A percentile compares a stretch with the other conserved stretches of the same genome.
Conservation (phyloP, 2,797 vertebrate species). For the Hippocampus kuda region DNA sequence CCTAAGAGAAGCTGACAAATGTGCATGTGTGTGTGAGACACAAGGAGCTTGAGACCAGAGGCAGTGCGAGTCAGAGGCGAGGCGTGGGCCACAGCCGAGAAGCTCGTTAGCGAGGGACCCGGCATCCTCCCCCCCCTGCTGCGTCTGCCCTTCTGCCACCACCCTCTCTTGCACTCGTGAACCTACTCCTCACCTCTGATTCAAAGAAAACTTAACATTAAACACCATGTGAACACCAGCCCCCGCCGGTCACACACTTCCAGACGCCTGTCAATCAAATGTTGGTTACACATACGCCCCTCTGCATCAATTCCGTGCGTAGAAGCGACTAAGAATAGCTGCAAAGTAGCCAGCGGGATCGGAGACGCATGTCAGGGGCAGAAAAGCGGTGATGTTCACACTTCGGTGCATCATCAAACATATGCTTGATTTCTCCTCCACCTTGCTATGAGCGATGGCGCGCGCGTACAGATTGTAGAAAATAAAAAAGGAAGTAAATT, state of each 20-base stretch:
- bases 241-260: slow-evolving; percentile 15
- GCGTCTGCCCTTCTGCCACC: slow-evolving; percentile 14
- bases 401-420: slow-evolving; percentile 26
- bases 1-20: slow-evolving; percentile 7
- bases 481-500: background rate
- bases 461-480: background rate
- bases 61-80: slow-evolving; percentile 46
- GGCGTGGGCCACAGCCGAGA: slow-evolving; percentile 31
- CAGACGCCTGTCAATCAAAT: slow-evolving; percentile 40
- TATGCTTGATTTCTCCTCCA: slow-evolving; percentile 10
- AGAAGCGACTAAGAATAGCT: slow-evolving; percentile 17
- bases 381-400: slow-evolving; percentile 37
- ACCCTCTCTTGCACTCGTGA: slow-evolving; percentile 35
- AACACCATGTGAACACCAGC: slow-evolving; percentile 5
- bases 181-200: slow-evolving; percentile 35
- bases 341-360: slow-evolving; percentile 22
- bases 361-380: slow-evolving; percentile 21
- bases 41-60: slow-evolving; percentile 25
- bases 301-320: slow-evolving; percentile 23
- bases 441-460: background rate
- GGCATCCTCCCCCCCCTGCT: slow-evolving; percentile 29
- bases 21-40: background rate
- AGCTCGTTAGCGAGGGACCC: slow-evolving; percentile 48
- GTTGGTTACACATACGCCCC: background rate
- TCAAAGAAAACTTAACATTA: slow-evolving; percentile 49